phyloP scores from a whole-genome alignment of 2,113 vertebrate genomes.

The Raja brachyura region DNA sequence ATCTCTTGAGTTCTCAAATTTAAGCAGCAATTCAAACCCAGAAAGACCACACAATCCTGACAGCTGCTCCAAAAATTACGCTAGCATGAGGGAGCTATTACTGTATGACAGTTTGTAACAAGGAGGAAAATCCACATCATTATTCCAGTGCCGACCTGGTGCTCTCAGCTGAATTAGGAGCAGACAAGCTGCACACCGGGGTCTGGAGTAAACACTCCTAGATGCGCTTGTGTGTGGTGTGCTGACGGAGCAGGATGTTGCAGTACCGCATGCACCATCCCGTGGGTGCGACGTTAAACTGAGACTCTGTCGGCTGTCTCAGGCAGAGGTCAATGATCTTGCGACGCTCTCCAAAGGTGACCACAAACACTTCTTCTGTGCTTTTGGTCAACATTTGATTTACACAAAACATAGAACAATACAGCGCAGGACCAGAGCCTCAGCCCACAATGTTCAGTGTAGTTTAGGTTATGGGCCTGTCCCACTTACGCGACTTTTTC shows the following conservation, averaged over 20 bases:
- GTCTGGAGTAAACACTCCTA: background rate
- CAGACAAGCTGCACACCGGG: background rate
- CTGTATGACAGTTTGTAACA: background rate
- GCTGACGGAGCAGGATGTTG: background rate
- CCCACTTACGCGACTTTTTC: too few species aligned
- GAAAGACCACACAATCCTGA: background rate
- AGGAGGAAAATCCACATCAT: background rate
- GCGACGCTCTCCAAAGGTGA: background rate
- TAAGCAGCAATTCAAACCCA: background rate
- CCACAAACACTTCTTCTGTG: background rate
- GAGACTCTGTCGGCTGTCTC: background rate
- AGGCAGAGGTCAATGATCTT: too few species aligned
- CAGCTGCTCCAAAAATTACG: constrained; percentile 3
- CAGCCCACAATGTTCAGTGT: too few species aligned
- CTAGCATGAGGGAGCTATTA: background rate
- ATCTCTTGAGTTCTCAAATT: background rate
- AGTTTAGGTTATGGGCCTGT: too few species aligned
- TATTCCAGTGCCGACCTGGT: background rate
- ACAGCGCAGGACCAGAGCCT: too few species aligned
- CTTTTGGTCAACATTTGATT: background rate
- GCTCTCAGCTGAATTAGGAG: background rate
- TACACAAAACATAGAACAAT: too few species aligned
- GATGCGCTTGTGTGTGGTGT: background rate
- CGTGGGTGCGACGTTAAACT: background rate
- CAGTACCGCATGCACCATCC: background rate